Conservation (phyloP, 2,113 vertebrate genomes). For the Pachyramphus minor region DNA sequence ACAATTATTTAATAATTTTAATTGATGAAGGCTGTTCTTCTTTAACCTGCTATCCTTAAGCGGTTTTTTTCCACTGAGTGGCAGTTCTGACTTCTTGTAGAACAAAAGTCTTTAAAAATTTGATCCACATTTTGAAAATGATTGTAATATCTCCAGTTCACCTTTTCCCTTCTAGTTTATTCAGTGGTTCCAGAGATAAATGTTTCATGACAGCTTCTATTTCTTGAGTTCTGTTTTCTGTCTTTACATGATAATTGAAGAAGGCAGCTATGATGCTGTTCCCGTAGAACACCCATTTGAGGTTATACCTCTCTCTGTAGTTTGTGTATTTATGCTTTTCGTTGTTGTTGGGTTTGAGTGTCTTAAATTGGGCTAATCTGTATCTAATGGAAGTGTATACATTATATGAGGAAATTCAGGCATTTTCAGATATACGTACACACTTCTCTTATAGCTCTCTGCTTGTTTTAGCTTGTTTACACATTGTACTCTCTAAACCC, state of each 20-base stretch:
- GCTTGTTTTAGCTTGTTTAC: not conserved
- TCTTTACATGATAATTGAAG: not conserved
- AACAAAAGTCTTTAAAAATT: not conserved
- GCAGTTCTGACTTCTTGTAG: not conserved
- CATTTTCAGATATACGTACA: not conserved
- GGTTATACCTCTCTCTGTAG: not conserved
- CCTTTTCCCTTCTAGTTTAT: not conserved
- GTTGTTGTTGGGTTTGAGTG: not conserved
- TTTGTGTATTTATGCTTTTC: not conserved
- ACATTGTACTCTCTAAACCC: not conserved
- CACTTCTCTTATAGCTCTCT: not conserved
- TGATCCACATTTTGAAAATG: not conserved
- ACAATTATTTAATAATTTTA: not conserved
- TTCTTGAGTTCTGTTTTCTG: not conserved
- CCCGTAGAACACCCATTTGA: not conserved
- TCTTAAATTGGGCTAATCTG: not conserved
- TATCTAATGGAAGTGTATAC: not conserved
- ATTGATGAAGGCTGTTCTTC: not conserved
- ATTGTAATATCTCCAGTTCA: not conserved
- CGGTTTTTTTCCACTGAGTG: not conserved
- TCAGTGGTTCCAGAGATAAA: not conserved
- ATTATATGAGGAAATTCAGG: not conserved
- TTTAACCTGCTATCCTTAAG: not conserved
- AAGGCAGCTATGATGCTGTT: not conserved
- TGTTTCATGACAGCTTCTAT: not conserved